Conservation (phyloP, 2,888 invertebrate species). For the Tuberolachnus salignus region DNA sequence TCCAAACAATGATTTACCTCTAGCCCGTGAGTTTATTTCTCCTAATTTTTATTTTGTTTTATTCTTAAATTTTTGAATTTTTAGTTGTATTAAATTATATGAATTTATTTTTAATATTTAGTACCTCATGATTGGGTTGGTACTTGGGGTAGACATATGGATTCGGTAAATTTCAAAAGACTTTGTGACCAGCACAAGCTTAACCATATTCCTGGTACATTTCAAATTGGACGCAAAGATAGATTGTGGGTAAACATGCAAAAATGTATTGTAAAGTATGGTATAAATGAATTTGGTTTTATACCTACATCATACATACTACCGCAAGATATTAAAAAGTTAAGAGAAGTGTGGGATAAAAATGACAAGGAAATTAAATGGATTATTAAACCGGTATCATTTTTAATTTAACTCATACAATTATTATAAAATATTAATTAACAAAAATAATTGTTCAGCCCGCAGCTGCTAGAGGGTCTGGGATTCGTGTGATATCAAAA, state of each 20-base stretch:
- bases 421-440: no score
- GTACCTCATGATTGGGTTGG: constrained; percentile 91
- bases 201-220: constrained; percentile 97
- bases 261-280: constrained; percentile 68
- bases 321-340: constrained; percentile 80
- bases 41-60: neutral
- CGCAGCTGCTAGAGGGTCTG: constrained; percentile 94
- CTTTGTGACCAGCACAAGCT: constrained; percentile 91
- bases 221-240: constrained; percentile 96
- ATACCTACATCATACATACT: constrained; percentile 91
- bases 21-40: neutral
- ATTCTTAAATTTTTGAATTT: neutral
- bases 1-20: constrained; percentile 5
- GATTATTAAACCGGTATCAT: constrained; percentile 90
- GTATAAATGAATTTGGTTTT: constrained; percentile 80
- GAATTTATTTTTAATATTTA: constrained; percentile 63
- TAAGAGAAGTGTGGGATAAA: constrained; percentile 87
- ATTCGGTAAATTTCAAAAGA: constrained; percentile 82
- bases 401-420: neutral
- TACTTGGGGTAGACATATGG: constrained; percentile 98
- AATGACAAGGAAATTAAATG: constrained; percentile 82
- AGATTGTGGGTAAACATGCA: constrained; percentile 88
- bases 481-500: constrained; percentile 91
- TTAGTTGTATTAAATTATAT: neutral
- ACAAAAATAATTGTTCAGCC: constrained; percentile 69